Percentiles rank a stretch among this genome's conserved stretches.
Conservation (phyloP, 2,113 vertebrate species). For the Campylomormyrus tamandua region DNA sequence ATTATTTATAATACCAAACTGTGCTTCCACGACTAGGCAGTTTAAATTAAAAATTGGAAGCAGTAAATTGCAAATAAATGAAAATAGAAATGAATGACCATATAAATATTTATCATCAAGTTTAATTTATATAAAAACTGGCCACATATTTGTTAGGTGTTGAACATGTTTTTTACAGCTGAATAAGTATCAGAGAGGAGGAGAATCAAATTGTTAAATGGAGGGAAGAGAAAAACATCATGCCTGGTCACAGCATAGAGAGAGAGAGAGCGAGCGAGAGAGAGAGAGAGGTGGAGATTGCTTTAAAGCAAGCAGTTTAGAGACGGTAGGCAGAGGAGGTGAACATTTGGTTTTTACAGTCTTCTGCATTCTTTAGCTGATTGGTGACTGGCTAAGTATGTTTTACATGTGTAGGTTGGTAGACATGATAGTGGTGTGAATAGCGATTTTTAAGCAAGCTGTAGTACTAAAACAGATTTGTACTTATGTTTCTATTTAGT, state of each 20-base stretch:
- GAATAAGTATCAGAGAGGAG: not conserved
- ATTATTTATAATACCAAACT: not conserved
- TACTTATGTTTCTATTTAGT: not conserved
- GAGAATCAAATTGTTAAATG: not conserved
- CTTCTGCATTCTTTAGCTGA: not conserved
- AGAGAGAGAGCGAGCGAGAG: not conserved
- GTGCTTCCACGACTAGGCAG: not conserved
- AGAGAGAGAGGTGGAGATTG: not conserved
- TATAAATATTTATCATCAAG: not conserved
- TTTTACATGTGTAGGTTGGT: not conserved
- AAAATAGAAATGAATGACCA: not conserved
- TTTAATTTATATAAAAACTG: not conserved
- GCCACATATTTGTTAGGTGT: not conserved
- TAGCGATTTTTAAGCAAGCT: slow-evolving; percentile 30
- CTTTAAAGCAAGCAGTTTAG: not conserved
- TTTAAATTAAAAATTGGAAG: not conserved
- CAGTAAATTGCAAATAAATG: not conserved
- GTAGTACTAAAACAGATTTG: slow-evolving; percentile 34
- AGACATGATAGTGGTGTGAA: slow-evolving; percentile 34
- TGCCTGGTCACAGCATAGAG: not conserved
- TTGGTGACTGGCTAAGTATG: not conserved
- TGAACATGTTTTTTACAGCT: not conserved
- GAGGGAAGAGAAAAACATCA: not conserved
- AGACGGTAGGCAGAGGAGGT: not conserved
- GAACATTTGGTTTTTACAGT: not conserved